A percentile compares a stretch with the other conserved stretches of the same genome.
phyloP scores from a whole-genome alignment of 2,888 invertebrate genomes.

The Acleris sparsana region DNA sequence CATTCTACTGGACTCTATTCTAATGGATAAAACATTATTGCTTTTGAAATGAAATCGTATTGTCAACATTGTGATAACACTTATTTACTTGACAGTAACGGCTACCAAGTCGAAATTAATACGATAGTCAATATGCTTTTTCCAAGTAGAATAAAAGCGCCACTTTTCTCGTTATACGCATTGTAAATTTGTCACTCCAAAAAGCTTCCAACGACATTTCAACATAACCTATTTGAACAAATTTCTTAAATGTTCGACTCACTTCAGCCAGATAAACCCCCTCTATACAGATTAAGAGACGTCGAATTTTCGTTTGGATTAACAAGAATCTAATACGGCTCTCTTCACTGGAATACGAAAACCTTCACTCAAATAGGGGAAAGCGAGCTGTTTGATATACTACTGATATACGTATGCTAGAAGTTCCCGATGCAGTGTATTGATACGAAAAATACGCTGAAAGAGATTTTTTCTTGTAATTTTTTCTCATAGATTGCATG shows the following conservation, averaged over 20 bases:
- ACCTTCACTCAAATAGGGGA: slow-evolving; percentile 35
- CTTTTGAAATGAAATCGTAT: neutral
- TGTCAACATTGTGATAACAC: neutral
- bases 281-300: slow-evolving; percentile 22
- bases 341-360: slow-evolving; percentile 23
- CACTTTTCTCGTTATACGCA: no score
- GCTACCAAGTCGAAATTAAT: no score
- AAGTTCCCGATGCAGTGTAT: neutral
- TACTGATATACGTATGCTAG: slow-evolving; percentile 5
- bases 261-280: slow-evolving; percentile 19
- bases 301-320: slow-evolving; percentile 35
- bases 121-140: no score
- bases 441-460: neutral
- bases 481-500: no score
- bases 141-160: no score
- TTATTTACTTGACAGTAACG: neutral
- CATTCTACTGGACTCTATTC: no score
- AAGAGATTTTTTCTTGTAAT: neutral
- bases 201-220: neutral
- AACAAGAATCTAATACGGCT: slow-evolving; percentile 34
- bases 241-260: slow-evolving; percentile 2
- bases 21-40: no score
- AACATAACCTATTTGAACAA: neutral
- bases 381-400: slow-evolving; percentile 32
- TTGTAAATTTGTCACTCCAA: neutral